phyloP scores from a whole-genome alignment of 2,113 vertebrate species.

The Dendrocopos noguchii region DNA sequence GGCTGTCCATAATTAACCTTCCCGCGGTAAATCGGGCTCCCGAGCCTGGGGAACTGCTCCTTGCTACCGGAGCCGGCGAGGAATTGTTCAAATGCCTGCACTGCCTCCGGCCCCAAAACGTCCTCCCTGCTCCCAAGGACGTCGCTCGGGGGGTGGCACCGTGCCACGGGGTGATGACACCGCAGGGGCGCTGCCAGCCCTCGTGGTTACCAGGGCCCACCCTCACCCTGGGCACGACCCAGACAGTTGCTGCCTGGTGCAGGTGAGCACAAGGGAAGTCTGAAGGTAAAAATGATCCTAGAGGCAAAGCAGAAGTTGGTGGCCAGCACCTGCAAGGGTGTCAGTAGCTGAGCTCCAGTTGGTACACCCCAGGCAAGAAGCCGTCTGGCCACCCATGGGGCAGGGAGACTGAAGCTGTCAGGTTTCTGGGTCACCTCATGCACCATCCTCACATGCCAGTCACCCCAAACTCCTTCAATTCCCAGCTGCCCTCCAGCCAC shows the following conservation, averaged over 20 bases:
- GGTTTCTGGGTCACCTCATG: not conserved
- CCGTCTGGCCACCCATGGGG: not conserved
- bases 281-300: not conserved
- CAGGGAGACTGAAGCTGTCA: fast-evolving
- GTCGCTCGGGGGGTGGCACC: not conserved
- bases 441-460: not conserved
- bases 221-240: fast-evolving
- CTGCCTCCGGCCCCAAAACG: not conserved
- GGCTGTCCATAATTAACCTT: slow-evolving; percentile 45
- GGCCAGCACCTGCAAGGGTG: fast-evolving
- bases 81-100: not conserved
- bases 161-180: not conserved
- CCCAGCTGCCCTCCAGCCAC: not conserved
- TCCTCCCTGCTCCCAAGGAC: not conserved
- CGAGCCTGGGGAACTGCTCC: not conserved
- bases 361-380: not conserved
- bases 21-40: not conserved
- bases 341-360: fast-evolving
- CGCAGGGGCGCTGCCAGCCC: not conserved
- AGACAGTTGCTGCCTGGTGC: not conserved
- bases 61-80: not conserved
- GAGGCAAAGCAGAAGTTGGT: not conserved
- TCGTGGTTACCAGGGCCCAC: not conserved
- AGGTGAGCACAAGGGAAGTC: fast-evolving
- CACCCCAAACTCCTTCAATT: not conserved